These are phyloP conservation scores for Apeltes quadracus DNA, from an alignment of 2,113 vertebrate species.

Conservation along the genomic window DNA sequence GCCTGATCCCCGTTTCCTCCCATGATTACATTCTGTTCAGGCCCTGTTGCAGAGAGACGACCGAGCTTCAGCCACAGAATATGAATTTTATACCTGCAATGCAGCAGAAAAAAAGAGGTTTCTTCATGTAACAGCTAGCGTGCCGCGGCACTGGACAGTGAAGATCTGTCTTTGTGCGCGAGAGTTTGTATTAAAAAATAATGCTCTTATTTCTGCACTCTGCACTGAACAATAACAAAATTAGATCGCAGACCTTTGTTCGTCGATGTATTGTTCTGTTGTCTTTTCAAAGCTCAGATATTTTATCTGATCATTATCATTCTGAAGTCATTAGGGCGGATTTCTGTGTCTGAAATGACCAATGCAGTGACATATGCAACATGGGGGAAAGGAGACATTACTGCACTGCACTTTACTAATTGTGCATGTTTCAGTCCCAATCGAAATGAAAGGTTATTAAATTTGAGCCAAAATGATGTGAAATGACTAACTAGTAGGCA, in stretches of 20 bases:
- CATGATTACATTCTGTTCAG: slow-evolving; percentile 75
- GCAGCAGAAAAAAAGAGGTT: slow-evolving; percentile 68
- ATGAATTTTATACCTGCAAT: slow-evolving; percentile 81
- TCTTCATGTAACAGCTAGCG: slow-evolving; percentile 42
- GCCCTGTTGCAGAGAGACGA: slow-evolving; percentile 70
- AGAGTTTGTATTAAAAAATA: slow-evolving; percentile 16
- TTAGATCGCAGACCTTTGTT: neutral
- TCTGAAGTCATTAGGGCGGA: neutral
- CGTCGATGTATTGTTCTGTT: neutral
- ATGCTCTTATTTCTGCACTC: neutral
- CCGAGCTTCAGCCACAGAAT: slow-evolving; percentile 75
- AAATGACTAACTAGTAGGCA: neutral
- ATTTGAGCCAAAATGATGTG: slow-evolving; percentile 57
- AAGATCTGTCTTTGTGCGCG: slow-evolving; percentile 20
- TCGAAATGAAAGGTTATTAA: slow-evolving; percentile 39
- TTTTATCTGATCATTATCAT: slow-evolving; percentile 3
- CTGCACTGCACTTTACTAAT: slow-evolving; percentile 36
- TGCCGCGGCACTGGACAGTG: slow-evolving; percentile 24
- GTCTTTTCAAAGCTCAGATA: neutral
- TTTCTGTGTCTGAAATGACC: neutral
- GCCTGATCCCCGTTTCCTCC: slow-evolving; percentile 44
- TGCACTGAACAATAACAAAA: neutral
- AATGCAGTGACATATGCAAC: neutral
- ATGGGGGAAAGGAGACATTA: slow-evolving; percentile 8
- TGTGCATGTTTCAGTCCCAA: slow-evolving; percentile 20